phyloP scores from a whole-genome alignment of 37 sponge, comb jelly and placozoan species.

The Theonella swinhoei region DNA sequence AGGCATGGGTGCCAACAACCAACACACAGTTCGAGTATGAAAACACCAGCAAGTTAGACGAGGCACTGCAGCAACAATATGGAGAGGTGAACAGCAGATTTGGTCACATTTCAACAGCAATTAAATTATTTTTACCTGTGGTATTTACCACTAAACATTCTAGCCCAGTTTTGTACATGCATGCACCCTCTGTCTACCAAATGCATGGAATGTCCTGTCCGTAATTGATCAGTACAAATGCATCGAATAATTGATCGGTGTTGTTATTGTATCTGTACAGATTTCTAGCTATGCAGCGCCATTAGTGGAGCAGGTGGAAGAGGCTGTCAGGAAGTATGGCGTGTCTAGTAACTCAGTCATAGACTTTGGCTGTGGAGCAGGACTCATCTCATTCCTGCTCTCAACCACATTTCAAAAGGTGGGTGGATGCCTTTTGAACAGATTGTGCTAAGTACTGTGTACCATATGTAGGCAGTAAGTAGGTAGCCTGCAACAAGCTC shows the following conservation, averaged over 20 bases:
- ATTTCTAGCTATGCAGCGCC: background rate
- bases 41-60: conserved; percentile 7
- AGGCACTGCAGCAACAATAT: conserved; percentile 22
- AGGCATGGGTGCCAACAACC: conserved; percentile 10
- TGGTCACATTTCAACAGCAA: no score
- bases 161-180: background rate
- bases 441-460: background rate
- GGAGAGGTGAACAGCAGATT: conserved; percentile 40
- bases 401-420: conserved; percentile 56
- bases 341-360: conserved; percentile 19
- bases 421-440: background rate
- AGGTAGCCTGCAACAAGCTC: no score
- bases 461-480: background rate
- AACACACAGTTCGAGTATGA: conserved; percentile 67
- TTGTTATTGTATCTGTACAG: background rate
- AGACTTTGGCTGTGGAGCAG: conserved; percentile 70
- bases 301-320: conserved; percentile 1
- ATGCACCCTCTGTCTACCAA: background rate
- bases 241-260: no score
- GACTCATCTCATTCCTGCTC: conserved; percentile 49
- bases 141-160: background rate
- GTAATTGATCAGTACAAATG: no score
- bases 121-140: no score
- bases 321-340: background rate
- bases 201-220: background rate